Base-by-base conservation (phyloP, 2,888 invertebrate species). In the Clanis bilineata region DNA sequence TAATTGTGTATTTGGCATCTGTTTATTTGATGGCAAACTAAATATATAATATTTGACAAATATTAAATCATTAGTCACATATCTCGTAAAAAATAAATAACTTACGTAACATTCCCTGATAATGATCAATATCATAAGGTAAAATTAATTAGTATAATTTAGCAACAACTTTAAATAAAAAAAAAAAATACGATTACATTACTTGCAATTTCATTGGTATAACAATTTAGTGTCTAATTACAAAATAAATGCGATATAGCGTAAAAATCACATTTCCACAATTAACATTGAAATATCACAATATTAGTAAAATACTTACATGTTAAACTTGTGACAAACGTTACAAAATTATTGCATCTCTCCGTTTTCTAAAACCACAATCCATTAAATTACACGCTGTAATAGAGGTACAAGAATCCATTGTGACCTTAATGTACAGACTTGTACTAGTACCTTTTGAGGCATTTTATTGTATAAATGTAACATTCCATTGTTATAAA, bases 181-280 rank as follows among this genome's bases (percentile, higher is more conserved):
- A 38, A 51, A 25, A 54, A 41, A n/a, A 36, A 28, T 22, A 47
- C n/a, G 12, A 74, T 70, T 69, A 69, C 66, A 70, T 58, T 68
- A 69, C 68, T 72, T 74, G 67, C 70, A 73, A 76, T 75, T 73
- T 73, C 73, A 77, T 79, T 75, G 73, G 70, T 75, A 73, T 71
- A 77, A 74, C 70, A 71, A 73, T 69, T 72, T 64, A 62, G 56
- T 58, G 45, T 58, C 62, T 64, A 64, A 63, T 62, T 64, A 66
- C 64, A 66, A 72, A 70, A 62, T 67, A 71, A 72, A 68, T 67
- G 67, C 65, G 60, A 63, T 64, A 61, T 61, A 68, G 61, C 67
- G 68, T 72, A 73, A 75, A 67, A 76, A 70, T 70, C 63, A 72
- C 68, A 71, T 64, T 64, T 68, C 61, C 62, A 62, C 61, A 60